Conservation (phyloP, 2,888 invertebrate genomes). For the Patella pellucida region DNA sequence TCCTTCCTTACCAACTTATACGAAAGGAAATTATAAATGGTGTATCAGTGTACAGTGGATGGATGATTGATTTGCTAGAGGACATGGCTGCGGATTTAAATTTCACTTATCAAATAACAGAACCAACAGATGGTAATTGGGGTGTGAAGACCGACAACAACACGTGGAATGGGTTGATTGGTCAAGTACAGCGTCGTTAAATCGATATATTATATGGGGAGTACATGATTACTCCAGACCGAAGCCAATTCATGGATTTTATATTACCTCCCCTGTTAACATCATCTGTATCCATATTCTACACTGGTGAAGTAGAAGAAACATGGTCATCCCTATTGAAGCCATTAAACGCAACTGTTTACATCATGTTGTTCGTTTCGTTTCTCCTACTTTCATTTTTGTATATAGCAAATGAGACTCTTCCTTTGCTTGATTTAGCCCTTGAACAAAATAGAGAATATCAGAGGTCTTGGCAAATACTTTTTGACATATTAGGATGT, state of each 20-base stretch:
- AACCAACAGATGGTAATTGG: no score
- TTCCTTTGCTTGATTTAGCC: background rate
- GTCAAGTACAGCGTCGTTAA: background rate
- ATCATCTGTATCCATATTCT: conserved; percentile 9
- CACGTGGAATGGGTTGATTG: background rate
- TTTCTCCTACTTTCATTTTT: background rate
- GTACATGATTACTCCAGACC: background rate
- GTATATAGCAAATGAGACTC: background rate
- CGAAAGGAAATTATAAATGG: background rate
- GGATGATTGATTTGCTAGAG: no score
- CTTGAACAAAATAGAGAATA: background rate
- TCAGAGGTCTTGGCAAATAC: background rate
- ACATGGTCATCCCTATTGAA: background rate
- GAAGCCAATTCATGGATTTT: conserved; percentile 19
- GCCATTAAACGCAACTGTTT: conserved; percentile 1
- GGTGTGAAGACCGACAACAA: conserved; percentile 10
- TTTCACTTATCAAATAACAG: no score
- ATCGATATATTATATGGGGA: conserved; percentile 15
- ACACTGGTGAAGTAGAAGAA: conserved; percentile 8
- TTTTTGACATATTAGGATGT: conserved; percentile 11
- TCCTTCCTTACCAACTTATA: background rate
- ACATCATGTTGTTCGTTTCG: background rate
- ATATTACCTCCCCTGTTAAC: conserved; percentile 14
- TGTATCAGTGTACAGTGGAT: no score
- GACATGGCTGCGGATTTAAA: no score